A percentile compares a stretch with the other conserved stretches of the same genome.
These are phyloP conservation scores for Gyps fulvus DNA, from an alignment of 2,113 vertebrate genomes.

Conservation along the genomic window DNA sequence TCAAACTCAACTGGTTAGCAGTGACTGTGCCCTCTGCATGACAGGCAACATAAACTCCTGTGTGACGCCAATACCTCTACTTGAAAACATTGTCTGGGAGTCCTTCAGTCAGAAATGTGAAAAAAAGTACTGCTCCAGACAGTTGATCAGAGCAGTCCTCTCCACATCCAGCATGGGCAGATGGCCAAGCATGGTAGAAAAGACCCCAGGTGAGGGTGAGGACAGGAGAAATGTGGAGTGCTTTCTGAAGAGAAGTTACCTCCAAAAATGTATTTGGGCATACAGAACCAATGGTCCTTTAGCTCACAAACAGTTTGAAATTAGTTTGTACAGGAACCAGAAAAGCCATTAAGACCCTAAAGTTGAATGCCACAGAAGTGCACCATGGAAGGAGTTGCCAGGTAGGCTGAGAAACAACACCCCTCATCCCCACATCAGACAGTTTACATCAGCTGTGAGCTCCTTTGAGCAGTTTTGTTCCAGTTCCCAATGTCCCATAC, in stretches of 20 bases:
- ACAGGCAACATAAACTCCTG: background rate
- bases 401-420: background rate
- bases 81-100: background rate
- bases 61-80: background rate
- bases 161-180: background rate
- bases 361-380: background rate
- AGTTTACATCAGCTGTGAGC: background rate
- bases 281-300: background rate
- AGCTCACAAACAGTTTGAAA: background rate
- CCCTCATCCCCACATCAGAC: background rate
- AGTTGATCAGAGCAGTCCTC: background rate
- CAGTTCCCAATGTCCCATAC: background rate
- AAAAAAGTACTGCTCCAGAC: background rate
- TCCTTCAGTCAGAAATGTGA: background rate
- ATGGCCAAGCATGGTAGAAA: background rate
- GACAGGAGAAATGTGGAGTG: background rate
- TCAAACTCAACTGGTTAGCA: background rate
- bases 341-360: background rate
- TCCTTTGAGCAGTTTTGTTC: background rate
- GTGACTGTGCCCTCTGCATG: background rate
- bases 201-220: background rate
- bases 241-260: background rate
- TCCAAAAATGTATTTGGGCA: background rate
- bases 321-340: background rate
- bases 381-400: background rate